Base-by-base conservation (phyloP, 2,113 vertebrate genomes). In the Corythoichthys intestinalis region DNA sequence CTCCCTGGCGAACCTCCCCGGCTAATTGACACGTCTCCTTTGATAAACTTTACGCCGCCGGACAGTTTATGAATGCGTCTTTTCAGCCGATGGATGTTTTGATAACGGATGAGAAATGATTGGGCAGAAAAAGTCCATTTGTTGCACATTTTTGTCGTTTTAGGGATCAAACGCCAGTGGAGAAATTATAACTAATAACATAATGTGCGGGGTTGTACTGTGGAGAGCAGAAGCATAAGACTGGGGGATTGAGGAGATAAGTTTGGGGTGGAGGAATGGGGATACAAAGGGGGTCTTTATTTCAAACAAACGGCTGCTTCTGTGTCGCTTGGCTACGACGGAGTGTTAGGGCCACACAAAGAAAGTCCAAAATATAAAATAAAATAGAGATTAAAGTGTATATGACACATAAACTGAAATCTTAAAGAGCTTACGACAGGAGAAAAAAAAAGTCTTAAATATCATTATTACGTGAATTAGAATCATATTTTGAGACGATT, bases 11-110 rank as follows among this genome's bases (percentile, higher is more conserved):
- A 61, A 77, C 53, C 75, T 8, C 79, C 66, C 53, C 60, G 20
- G 71, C 82, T 87, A 85, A 87, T 87, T 86, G 85, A 83, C 86
- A 87, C 49, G 83, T 87, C 85, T 85, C 82, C 80, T 86, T 72
- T 85, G 79, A 85, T 86, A 85, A 87, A 81, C 72, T 44, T 54
- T 53, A 60, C 49, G 14, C 50, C 17, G 49, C 35, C 46, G 17
- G 62, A 59, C 59, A 53, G 8, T 17, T 44, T 2, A 58, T 37
- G 8, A 38, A 57, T 65, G 35, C 35, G 38, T 65, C 48, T 34
- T 49, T 65, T 65, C 48, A 65, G 47, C 9, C 10, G 20, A 2
- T 28, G 44, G 28, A 2, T 34, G 61, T 47, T 63, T 34, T 35
- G 61, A 14, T 14, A 63, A 63, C 28, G 39, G 59, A 61, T 44